Percentiles rank a stretch among this genome's conserved stretches.
phyloP scores from a whole-genome alignment of 2,888 invertebrate species.

The Odontocolon sp. region DNA sequence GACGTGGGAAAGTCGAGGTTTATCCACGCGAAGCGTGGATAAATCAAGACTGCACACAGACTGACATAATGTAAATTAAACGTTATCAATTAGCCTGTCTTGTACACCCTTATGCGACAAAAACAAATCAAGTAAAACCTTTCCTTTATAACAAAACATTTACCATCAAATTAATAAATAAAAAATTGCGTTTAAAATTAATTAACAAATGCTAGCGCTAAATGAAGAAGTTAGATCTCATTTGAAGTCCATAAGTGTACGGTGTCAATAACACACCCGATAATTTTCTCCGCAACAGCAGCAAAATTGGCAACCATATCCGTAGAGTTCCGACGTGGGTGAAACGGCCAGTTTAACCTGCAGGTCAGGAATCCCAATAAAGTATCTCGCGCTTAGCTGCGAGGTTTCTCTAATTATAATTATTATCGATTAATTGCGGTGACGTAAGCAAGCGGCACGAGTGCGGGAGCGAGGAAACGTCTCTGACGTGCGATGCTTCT shows the following conservation, averaged over 20 bases:
- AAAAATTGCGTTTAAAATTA: no score
- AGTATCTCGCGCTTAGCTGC: slow-evolving; percentile 54
- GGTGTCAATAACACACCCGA: slow-evolving; percentile 60
- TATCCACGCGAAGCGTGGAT: no score
- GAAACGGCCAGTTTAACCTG: slow-evolving; percentile 57
- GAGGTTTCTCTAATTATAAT: slow-evolving; percentile 69
- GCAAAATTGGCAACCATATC: not conserved
- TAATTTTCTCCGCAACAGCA: slow-evolving; percentile 1
- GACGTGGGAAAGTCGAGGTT: no score
- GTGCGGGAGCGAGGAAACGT: slow-evolving; percentile 48
- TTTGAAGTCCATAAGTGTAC: slow-evolving; percentile 41
- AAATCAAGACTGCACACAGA: no score
- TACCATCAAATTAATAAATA: no score
- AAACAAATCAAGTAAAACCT: no score
- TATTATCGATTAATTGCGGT: slow-evolving; percentile 66
- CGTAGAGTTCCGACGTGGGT: slow-evolving; percentile 16
- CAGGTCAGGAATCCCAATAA: slow-evolving; percentile 68
- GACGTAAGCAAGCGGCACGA: slow-evolving; percentile 31
- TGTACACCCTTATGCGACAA: no score
- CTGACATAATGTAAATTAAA: no score
- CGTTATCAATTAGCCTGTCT: no score
- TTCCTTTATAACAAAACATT: no score
- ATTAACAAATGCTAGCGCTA: no score
- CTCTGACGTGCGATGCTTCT: slow-evolving; percentile 38
- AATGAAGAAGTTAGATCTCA: no score